phyloP scores from a whole-genome alignment of 23 tunicate species.

The Halocynthia aurantium region DNA sequence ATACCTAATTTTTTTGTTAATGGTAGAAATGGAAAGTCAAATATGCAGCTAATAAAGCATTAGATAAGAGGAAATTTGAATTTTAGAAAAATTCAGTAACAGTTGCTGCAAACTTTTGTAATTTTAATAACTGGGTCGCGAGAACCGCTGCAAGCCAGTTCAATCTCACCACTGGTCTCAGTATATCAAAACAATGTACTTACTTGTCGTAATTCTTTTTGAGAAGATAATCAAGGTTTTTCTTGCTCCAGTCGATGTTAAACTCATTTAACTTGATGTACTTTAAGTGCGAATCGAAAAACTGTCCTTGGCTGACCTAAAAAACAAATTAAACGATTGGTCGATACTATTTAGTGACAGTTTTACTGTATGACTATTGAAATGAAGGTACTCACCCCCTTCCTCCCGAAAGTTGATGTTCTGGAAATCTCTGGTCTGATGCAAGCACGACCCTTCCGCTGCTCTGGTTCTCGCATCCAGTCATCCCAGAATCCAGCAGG shows the following conservation, averaged over 20 bases:
- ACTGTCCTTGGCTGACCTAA: slow-evolving; percentile 78
- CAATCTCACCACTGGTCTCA: too few relatives aligned
- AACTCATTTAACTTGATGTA: slow-evolving; percentile 48
- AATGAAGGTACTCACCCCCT: slow-evolving; percentile 45
- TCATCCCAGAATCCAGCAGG: slow-evolving; percentile 97
- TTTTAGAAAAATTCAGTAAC: too few relatives aligned
- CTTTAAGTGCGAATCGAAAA: slow-evolving; percentile 80
- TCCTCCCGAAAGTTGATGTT: slow-evolving; percentile 87
- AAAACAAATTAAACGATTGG: not conserved
- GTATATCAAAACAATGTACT: slow-evolving; percentile 2
- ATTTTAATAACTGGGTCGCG: too few relatives aligned
- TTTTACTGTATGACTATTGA: not conserved
- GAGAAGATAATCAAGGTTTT: slow-evolving; percentile 43
- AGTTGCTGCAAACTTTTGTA: too few relatives aligned
- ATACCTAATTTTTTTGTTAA: too few relatives aligned
- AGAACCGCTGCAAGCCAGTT: too few relatives aligned
- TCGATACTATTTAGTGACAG: too few relatives aligned
- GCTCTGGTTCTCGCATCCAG: slow-evolving; percentile 85
- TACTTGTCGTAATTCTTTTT: slow-evolving; percentile 52
- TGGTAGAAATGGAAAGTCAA: too few relatives aligned
- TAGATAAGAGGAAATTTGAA: too few relatives aligned
- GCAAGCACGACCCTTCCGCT: slow-evolving; percentile 70
- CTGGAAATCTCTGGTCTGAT: slow-evolving; percentile 88
- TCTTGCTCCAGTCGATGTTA: slow-evolving; percentile 47
- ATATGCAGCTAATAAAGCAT: too few relatives aligned